Base-by-base conservation (phyloP, 2,113 vertebrate species). In the Limanda limanda region DNA sequence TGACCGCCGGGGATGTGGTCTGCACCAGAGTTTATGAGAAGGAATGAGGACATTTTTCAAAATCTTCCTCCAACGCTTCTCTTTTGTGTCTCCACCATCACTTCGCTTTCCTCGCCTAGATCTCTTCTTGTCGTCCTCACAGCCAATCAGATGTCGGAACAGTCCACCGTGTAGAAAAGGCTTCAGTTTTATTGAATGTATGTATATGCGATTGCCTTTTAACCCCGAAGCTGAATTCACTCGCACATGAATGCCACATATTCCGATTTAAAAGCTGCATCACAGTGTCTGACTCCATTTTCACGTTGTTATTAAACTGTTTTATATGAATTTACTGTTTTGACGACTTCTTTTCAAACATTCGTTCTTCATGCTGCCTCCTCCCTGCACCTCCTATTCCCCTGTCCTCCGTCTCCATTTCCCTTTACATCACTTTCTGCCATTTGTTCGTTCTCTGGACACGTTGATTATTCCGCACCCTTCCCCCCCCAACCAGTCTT, bases 21-120 rank as follows among this genome's bases (percentile, higher is more conserved):
- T 98, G 97, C 90, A 97, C 96, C 84, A 89, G 97, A 79, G 94
- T 96, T 52, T 98, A 98, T 48, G 77, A 95, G 65, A 90, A 94
- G 59, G 96, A 97, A 86, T 98, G 93, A 97, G 68, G 71, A 81
- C 5, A 37, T 63, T 20, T 64, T 59, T 56, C 24, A 18, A 40
- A 10, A 24, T 64, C 35, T 35, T 77, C 45, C 81, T 27, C 55
- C 69, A 83, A 65, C 31, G 31, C 31, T 82, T 21, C 81, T 78
- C 45, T 85, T 78, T 86, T 70, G 65, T 73, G 58, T 64, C 74
- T 66, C 48, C 7, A 55, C 67, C 75, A 68, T 82, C 73, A 60
- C 81, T 90, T 73, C 68, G 64, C 78, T 91, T 84, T 81, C 74
- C 74, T 78, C 12, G 1, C 57, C 70, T 72, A 65, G 24, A 68